Evolutionary conservation across 64 coral and sea anemone genomes (phyloP).

Genomic region (Porites lutea): DNA sequence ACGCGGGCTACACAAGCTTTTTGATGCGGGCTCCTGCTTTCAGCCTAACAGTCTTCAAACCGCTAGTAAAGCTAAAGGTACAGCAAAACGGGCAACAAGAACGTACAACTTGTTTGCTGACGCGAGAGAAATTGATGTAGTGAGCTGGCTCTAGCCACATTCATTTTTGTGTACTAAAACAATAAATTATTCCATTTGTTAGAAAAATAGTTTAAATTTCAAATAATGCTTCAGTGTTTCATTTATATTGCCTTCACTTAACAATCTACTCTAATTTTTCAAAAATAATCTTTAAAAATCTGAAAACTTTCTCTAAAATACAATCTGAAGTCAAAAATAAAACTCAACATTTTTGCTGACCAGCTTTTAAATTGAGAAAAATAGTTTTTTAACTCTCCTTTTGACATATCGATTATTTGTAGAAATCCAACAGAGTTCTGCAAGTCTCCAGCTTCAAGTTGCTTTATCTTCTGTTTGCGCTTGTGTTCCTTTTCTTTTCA

Average conservation of each 20-base stretch:
- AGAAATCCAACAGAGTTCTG: not conserved
- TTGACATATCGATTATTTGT: not conserved
- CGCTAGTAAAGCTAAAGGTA: too few relatives aligned
- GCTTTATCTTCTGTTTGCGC: not conserved
- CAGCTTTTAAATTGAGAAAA: not conserved
- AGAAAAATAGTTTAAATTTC: too few relatives aligned
- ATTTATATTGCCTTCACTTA: not conserved
- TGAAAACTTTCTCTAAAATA: not conserved
- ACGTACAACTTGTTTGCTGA: too few relatives aligned
- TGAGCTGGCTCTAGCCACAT: too few relatives aligned
- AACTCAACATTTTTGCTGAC: not conserved
- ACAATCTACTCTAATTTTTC: not conserved
- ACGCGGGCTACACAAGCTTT: too few relatives aligned
- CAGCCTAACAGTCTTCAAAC: too few relatives aligned
- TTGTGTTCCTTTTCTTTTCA: conserved; percentile 27
- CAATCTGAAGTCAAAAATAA: not conserved
- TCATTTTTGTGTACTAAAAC: too few relatives aligned
- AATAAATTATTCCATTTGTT: too few relatives aligned
- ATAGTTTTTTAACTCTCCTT: not conserved
- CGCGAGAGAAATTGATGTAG: too few relatives aligned
- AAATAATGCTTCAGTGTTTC: not conserved
- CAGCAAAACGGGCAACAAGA: too few relatives aligned
- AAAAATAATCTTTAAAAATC: not conserved
- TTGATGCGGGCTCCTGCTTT: too few relatives aligned
- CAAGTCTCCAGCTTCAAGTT: not conserved